Conservation (phyloP, 2,888 invertebrate species). For the Melikaiella ostensackeni region DNA sequence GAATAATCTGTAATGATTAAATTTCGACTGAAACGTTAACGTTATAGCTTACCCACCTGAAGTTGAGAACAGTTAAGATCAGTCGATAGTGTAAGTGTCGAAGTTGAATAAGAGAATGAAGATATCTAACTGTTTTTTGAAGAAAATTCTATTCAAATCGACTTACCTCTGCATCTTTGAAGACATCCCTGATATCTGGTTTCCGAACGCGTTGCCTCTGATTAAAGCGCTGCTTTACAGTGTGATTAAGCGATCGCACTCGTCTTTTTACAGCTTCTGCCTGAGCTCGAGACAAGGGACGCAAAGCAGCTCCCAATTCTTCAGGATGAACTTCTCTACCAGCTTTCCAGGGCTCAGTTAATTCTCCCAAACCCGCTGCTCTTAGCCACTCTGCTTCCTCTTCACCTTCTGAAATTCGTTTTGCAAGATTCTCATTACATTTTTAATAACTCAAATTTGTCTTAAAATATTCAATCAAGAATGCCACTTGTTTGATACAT, state of each 20-base stretch:
- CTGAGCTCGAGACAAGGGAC: constrained; percentile 84
- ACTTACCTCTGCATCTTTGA: constrained; percentile 88
- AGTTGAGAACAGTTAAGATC: too few relatives aligned
- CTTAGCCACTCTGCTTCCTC: constrained; percentile 88
- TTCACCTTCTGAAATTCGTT: constrained; percentile 82
- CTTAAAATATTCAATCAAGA: neutral
- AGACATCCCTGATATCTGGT: constrained; percentile 90
- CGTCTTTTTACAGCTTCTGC: constrained; percentile 87
- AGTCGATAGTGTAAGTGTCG: constrained; percentile 1
- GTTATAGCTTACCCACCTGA: too few relatives aligned
- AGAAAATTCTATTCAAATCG: too few relatives aligned
- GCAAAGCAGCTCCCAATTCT: constrained; percentile 79
- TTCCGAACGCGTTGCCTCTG: constrained; percentile 80
- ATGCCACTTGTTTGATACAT: neutral
- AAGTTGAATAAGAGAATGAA: neutral
- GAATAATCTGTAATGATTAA: too few relatives aligned
- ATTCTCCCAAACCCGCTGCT: constrained; percentile 85
- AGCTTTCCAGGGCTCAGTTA: constrained; percentile 85
- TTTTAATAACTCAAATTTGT: neutral
- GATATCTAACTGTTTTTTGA: too few relatives aligned
- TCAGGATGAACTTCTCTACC: constrained; percentile 82
- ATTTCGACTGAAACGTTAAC: too few relatives aligned
- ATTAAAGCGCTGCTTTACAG: constrained; percentile 80
- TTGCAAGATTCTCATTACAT: neutral
- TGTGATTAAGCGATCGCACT: constrained; percentile 87